Evolutionary conservation across 2,888 invertebrate genomes (phyloP).

Genomic region (Physocephala rufipes): DNA sequence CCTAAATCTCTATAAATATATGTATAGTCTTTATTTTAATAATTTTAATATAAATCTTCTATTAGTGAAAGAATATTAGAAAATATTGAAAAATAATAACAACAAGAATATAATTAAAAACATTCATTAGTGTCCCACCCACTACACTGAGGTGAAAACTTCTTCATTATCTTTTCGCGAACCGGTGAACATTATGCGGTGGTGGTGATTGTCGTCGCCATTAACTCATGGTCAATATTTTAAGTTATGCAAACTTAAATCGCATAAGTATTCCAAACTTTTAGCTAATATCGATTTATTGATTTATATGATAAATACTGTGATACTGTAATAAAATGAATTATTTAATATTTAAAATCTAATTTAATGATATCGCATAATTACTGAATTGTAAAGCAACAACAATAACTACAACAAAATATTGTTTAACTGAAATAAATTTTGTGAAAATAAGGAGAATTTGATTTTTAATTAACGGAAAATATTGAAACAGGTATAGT

Average conservation of each 20-base stretch:
- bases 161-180: too few species aligned
- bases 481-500: too few species aligned
- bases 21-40: too few species aligned
- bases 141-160: too few species aligned
- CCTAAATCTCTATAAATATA: too few species aligned
- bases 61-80: too few species aligned
- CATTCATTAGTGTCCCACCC: too few species aligned
- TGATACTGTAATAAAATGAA: slow-evolving; percentile 63
- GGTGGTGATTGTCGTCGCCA: background rate
- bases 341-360: slow-evolving; percentile 46
- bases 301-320: slow-evolving; percentile 60
- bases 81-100: too few species aligned
- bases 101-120: too few species aligned
- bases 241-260: slow-evolving; percentile 38
- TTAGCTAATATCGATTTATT: slow-evolving; percentile 52
- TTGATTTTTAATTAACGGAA: too few species aligned
- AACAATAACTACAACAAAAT: slow-evolving; percentile 33
- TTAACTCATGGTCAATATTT: background rate
- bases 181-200: too few species aligned
- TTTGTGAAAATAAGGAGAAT: slow-evolving; percentile 5
- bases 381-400: slow-evolving; percentile 48
- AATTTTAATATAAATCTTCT: too few species aligned
- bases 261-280: slow-evolving; percentile 38
- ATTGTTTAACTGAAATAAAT: slow-evolving; percentile 34
- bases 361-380: slow-evolving; percentile 24